phyloP scores from a whole-genome alignment of 2,797 vertebrate genomes.

The Sebastes elongatus region DNA sequence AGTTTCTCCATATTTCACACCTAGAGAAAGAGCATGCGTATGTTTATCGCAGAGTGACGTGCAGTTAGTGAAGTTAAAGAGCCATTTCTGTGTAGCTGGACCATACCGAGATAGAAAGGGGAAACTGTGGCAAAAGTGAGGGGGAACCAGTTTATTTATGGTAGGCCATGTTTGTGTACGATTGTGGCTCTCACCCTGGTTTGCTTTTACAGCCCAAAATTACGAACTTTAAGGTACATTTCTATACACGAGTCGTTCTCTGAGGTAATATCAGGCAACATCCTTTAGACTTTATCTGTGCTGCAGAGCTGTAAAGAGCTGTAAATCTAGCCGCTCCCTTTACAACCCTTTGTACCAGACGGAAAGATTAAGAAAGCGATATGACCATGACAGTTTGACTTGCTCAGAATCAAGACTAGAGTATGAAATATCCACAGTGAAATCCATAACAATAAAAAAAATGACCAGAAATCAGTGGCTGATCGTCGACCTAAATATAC shows the following conservation, averaged over 20 bases:
- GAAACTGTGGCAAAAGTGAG: conserved; percentile 2
- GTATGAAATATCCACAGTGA: not conserved
- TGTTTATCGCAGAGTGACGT: rapidly evolving
- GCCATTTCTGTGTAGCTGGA: not conserved
- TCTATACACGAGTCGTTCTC: not conserved
- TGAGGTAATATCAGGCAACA: not conserved
- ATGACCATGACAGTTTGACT: conserved; percentile 41
- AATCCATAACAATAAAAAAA: not conserved
- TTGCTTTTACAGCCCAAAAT: not conserved
- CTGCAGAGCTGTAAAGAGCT: conserved; percentile 28
- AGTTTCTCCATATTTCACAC: conserved; percentile 74
- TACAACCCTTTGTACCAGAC: conserved; percentile 49
- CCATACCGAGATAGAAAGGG: not conserved
- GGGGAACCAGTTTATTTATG: conserved; percentile 8
- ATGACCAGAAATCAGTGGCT: not conserved
- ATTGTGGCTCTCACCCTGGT: not conserved
- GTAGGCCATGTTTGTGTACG: not conserved
- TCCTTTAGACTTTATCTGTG: conserved; percentile 7
- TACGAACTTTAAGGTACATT: not conserved
- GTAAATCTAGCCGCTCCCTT: conserved; percentile 47
- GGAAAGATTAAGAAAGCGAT: conserved; percentile 17
- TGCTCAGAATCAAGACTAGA: not conserved
- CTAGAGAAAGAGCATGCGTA: conserved; percentile 57
- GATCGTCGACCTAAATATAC: not conserved
- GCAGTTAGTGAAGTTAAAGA: not conserved